These are phyloP conservation scores for Drosophila oshimai DNA, from an alignment of 1,140 invertebrate genomes.

Conservation along the genomic window DNA sequence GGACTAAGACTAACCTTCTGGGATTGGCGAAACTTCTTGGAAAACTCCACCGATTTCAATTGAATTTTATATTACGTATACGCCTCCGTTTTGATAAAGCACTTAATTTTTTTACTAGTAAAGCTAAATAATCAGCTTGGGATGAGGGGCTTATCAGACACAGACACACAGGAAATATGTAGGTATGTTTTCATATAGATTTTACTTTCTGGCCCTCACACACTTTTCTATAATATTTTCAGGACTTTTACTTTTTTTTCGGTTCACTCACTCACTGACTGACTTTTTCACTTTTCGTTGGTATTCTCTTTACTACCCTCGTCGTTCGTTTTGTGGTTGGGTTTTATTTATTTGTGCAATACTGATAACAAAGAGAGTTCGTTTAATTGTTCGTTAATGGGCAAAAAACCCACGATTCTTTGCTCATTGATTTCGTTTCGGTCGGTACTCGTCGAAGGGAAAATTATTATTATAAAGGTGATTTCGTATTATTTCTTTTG, in stretches of 20 bases:
- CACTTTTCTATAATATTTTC: neutral
- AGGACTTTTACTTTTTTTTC: constrained; percentile 23
- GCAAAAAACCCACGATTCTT: constrained; percentile 33
- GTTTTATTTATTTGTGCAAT: constrained; percentile 55
- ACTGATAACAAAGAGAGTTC: constrained; percentile 70
- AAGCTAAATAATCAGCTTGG: constrained; percentile 26
- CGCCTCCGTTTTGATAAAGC: constrained; percentile 48
- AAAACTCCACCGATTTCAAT: constrained; percentile 23
- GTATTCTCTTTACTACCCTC: constrained; percentile 22
- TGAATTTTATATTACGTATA: constrained; percentile 58
- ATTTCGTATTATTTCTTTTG: constrained; percentile 16
- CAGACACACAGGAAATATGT: neutral
- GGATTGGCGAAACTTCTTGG: neutral
- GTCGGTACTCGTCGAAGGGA: constrained; percentile 26
- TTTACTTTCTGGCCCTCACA: neutral
- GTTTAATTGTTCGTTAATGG: constrained; percentile 70
- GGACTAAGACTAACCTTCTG: constrained; percentile 63
- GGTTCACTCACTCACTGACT: neutral
- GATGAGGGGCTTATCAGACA: constrained; percentile 38
- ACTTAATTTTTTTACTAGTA: constrained; percentile 37
- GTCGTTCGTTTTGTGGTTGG: constrained; percentile 3
- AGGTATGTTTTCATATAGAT: neutral
- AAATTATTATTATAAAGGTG: constrained; percentile 20
- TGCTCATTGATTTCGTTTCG: constrained; percentile 42
- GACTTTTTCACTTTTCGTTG: constrained; percentile 13